phyloP scores from a whole-genome alignment of 2,797 vertebrate species.

The Lepus townsendii region DNA sequence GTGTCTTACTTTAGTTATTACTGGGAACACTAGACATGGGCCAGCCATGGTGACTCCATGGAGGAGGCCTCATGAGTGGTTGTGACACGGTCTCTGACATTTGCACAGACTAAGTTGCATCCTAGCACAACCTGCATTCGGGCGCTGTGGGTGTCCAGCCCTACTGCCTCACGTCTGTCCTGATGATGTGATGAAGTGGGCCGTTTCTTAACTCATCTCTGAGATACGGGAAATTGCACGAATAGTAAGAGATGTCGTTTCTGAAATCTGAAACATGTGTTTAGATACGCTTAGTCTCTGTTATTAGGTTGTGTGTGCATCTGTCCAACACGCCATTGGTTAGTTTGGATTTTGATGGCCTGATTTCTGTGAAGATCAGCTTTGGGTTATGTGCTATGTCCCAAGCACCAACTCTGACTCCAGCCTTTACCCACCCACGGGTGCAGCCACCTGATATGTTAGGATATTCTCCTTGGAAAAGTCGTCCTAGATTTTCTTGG shows the following conservation, averaged over 20 bases:
- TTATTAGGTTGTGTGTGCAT: neutral
- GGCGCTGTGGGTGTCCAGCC: neutral
- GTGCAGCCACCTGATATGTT: neutral
- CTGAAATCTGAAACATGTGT: neutral
- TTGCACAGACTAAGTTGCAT: slow-evolving; percentile 51
- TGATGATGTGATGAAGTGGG: neutral
- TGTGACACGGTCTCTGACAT: neutral
- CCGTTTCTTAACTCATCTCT: neutral
- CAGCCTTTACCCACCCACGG: neutral
- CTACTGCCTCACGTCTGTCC: neutral
- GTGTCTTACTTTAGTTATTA: neutral
- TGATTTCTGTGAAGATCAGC: neutral
- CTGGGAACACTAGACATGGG: slow-evolving; percentile 32
- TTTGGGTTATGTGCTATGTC: neutral
- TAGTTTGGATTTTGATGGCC: neutral
- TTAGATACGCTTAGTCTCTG: neutral
- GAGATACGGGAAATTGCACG: neutral
- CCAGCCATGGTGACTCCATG: neutral
- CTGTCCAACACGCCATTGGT: neutral
- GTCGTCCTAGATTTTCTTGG: neutral
- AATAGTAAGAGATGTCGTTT: neutral
- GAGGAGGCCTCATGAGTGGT: neutral
- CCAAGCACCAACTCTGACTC: neutral
- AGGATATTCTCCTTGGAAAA: slow-evolving; percentile 15
- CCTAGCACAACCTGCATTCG: slow-evolving; percentile 20